Evolutionary conservation across 2,888 invertebrate genomes (phyloP).

Genomic region (Spisula subtruncata): DNA sequence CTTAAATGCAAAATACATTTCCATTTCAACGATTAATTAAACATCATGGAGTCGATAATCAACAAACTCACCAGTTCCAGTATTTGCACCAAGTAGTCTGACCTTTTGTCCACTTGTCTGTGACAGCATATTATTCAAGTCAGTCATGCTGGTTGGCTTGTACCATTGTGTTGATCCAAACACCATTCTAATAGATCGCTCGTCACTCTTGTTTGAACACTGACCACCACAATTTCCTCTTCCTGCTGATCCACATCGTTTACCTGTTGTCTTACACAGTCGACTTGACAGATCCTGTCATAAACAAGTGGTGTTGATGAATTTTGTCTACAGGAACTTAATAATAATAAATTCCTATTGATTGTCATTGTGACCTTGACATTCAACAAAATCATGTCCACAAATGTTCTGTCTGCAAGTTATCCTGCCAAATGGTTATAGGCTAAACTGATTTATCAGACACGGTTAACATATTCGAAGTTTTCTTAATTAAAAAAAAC

Average conservation of each 20-base stretch:
- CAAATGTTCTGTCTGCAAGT: too few species aligned
- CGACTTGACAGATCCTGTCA: constrained; percentile 47
- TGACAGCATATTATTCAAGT: constrained; percentile 73
- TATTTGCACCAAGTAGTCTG: constrained; percentile 92
- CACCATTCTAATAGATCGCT: constrained; percentile 74
- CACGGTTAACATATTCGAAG: too few species aligned
- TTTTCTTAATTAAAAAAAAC: too few species aligned
- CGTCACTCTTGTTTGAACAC: constrained; percentile 30
- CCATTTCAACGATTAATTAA: too few species aligned
- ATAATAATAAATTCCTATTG: too few species aligned
- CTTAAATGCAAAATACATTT: too few species aligned
- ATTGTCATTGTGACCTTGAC: too few species aligned
- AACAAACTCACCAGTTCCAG: constrained; percentile 91
- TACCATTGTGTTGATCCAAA: constrained; percentile 78
- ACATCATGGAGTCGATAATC: neutral
- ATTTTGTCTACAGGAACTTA: too few species aligned
- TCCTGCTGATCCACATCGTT: constrained; percentile 67
- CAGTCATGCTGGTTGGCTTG: constrained; percentile 76
- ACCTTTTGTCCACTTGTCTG: constrained; percentile 72
- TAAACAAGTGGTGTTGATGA: too few species aligned
- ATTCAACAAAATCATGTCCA: too few species aligned
- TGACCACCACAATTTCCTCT: constrained; percentile 71
- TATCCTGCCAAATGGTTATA: too few species aligned
- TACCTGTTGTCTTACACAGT: constrained; percentile 78
- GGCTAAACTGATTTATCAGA: too few species aligned